phyloP scores from a whole-genome alignment of 1,140 invertebrate species.

The Orussus abietinus region DNA sequence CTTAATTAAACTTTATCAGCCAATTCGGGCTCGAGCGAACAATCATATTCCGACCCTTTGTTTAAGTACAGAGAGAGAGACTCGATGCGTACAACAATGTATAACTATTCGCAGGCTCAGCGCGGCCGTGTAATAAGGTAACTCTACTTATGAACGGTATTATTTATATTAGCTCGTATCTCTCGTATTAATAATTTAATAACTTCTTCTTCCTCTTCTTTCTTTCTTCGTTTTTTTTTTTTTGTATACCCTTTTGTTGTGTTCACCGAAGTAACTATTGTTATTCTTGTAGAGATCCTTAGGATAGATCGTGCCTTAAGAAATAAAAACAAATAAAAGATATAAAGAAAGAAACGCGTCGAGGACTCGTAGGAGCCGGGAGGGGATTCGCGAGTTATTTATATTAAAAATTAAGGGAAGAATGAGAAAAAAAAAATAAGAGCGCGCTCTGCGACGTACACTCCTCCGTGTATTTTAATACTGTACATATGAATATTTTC shows the following conservation, averaged over 20 bases:
- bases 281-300: constrained; percentile 26
- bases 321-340: too few species aligned
- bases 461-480: constrained; percentile 27
- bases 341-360: too few species aligned
- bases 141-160: constrained; percentile 37
- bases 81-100: too few species aligned
- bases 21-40: too few species aligned
- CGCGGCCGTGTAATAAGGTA: constrained; percentile 19
- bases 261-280: constrained; percentile 35
- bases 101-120: too few species aligned
- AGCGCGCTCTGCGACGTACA: constrained; percentile 20
- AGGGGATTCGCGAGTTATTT: constrained; percentile 21
- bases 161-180: constrained; percentile 35
- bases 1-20: too few species aligned
- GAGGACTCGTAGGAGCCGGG: constrained; percentile 14
- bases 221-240: constrained; percentile 4
- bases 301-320: constrained; percentile 31
- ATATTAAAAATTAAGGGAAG: constrained; percentile 22
- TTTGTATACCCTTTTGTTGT: constrained; percentile 34
- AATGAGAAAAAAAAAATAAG: too few species aligned
- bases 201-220: constrained; percentile 15
- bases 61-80: too few species aligned
- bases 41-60: too few species aligned
- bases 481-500: constrained; percentile 33
- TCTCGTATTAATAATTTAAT: constrained; percentile 32